Percentiles rank a stretch among this genome's conserved stretches.
Evolutionary conservation across 2,113 vertebrate species (phyloP).

Genomic region (Hippolais icterina): DNA sequence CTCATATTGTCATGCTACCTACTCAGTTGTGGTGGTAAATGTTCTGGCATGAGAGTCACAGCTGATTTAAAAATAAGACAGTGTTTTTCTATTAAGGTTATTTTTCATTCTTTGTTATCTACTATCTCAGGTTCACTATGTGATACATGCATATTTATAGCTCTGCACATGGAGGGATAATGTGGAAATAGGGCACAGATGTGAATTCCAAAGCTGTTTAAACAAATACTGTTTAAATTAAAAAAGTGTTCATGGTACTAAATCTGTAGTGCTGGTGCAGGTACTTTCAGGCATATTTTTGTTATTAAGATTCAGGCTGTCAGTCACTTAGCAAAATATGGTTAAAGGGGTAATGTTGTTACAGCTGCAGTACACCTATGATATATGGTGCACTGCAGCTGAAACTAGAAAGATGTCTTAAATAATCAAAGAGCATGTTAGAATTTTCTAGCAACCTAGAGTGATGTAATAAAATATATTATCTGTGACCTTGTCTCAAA

Average conservation of each 20-base stretch:
- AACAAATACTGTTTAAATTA: background rate
- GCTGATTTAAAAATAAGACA: background rate
- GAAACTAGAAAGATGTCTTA: background rate
- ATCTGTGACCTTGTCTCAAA: background rate
- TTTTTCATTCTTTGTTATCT: background rate
- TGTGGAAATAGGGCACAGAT: background rate
- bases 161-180: background rate
- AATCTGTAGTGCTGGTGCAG: background rate
- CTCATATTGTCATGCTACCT: background rate
- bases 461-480: background rate
- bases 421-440: background rate
- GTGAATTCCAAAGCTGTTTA: background rate
- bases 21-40: background rate
- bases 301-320: background rate
- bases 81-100: background rate
- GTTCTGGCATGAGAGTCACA: background rate
- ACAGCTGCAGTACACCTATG: background rate
- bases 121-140: background rate
- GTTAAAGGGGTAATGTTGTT: background rate
- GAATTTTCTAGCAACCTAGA: background rate
- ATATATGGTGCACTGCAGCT: too few species aligned
- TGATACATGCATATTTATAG: background rate
- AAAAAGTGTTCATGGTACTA: accelerated
- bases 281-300: background rate
- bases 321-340: background rate